phyloP scores from a whole-genome alignment of 2,797 vertebrate genomes.

The Acipenser ruthenus region DNA sequence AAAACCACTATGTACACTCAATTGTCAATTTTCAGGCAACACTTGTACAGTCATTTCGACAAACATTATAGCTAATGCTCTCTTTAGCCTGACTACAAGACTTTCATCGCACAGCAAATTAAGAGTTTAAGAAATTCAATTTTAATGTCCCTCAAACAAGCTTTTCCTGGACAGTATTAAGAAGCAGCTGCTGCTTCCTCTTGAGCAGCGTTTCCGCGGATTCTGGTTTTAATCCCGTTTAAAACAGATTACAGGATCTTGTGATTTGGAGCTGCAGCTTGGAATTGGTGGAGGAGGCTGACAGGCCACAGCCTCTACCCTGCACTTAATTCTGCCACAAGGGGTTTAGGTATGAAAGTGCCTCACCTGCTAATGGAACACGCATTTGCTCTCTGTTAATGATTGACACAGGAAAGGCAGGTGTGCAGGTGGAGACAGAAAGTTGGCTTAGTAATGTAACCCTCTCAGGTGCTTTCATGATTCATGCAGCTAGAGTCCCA shows the following conservation, averaged over 20 bases:
- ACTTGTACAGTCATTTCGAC: too few species aligned
- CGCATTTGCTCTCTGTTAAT: constrained; percentile 2
- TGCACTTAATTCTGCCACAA: background rate
- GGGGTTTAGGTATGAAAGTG: constrained; percentile 9
- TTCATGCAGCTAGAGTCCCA: too few species aligned
- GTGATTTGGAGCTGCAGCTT: constrained; percentile 13
- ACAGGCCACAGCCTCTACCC: constrained; percentile 10
- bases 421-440: too few species aligned
- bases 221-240: constrained; percentile 18
- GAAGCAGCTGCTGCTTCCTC: constrained; percentile 5
- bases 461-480: too few species aligned
- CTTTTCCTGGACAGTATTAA: constrained; percentile 5
- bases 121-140: too few species aligned
- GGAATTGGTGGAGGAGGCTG: background rate
- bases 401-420: background rate
- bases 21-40: too few species aligned
- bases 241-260: constrained; percentile 23
- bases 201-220: constrained; percentile 9
- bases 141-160: too few species aligned
- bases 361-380: background rate
- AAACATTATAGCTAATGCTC: too few species aligned
- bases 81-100: too few species aligned
- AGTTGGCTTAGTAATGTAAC: too few species aligned
- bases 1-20: too few species aligned
- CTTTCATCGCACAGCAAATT: too few species aligned